Percentiles rank a stretch among this genome's conserved stretches.
Evolutionary conservation across 2,797 vertebrate species (phyloP).

Genomic region (Pterois miles): DNA sequence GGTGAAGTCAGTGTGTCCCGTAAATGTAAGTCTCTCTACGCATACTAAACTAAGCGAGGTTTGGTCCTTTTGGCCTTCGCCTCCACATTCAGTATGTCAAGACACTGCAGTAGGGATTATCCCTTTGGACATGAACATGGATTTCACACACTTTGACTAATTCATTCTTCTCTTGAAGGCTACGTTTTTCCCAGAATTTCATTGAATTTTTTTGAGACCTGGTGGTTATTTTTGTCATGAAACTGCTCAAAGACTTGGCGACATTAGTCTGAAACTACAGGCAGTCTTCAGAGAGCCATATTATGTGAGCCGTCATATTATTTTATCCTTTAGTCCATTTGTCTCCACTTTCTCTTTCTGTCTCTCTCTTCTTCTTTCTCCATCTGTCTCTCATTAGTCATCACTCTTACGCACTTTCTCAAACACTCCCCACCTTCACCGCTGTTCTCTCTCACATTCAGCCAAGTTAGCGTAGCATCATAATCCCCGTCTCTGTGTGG

Average conservation of each 20-base stretch:
- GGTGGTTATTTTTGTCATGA: background rate
- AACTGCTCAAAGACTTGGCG: constrained; percentile 19
- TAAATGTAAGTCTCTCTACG: constrained; percentile 1
- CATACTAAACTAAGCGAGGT: background rate
- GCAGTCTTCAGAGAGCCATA: constrained; percentile 20
- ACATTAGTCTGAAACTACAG: constrained; percentile 9
- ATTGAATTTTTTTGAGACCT: background rate
- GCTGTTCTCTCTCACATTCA: background rate
- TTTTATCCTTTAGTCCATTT: constrained; percentile 45
- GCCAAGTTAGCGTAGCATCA: constrained; percentile 51
- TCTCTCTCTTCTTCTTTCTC: constrained; percentile 30
- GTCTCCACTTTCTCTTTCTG: constrained; percentile 20
- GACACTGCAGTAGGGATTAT: background rate
- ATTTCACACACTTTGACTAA: background rate
- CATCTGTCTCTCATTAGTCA: constrained; percentile 46
- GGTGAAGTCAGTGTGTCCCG: constrained; percentile 17
- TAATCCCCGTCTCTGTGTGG: constrained; percentile 46
- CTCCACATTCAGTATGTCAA: constrained; percentile 5
- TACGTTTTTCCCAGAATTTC: background rate
- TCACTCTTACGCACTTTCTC: constrained; percentile 36
- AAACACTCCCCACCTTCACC: constrained; percentile 19
- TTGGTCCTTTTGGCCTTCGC: background rate
- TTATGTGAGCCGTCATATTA: constrained; percentile 42
- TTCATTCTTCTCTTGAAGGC: background rate
- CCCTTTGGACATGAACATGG: background rate